Conservation (phyloP, 2,797 vertebrate genomes). For the Phataginus tetradactyla region DNA sequence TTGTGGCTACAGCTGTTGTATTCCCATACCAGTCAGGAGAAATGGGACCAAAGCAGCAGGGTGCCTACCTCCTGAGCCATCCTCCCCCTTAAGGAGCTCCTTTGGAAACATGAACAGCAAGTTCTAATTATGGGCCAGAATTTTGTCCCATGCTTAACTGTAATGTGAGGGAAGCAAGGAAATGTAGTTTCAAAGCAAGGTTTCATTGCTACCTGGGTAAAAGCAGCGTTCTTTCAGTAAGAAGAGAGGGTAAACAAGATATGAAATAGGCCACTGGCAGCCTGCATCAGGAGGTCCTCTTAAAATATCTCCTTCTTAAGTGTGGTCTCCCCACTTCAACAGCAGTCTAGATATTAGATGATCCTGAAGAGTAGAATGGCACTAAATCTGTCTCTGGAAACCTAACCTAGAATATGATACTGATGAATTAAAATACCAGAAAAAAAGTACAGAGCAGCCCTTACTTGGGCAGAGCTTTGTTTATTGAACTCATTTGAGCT, state of each 20-base stretch:
- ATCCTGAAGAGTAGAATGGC: neutral
- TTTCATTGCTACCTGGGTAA: constrained; percentile 1
- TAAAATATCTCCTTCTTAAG: neutral
- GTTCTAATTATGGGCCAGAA: neutral
- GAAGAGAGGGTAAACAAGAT: neutral
- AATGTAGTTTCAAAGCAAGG: neutral
- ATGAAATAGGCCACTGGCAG: neutral
- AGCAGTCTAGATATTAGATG: neutral
- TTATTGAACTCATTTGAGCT: neutral
- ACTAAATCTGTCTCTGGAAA: neutral
- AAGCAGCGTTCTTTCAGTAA: neutral
- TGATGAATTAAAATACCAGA: neutral
- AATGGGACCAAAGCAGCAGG: neutral
- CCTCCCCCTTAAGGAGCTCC: neutral
- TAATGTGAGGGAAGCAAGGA: neutral
- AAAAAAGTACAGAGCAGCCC: neutral
- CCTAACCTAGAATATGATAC: neutral
- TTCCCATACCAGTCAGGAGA: neutral
- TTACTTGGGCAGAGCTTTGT: constrained; percentile 19
- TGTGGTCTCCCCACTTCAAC: neutral
- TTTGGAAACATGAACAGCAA: neutral
- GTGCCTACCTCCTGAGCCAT: neutral
- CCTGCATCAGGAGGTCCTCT: neutral
- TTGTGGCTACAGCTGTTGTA: neutral
- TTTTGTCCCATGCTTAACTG: neutral